Evolutionary conservation across 2,797 vertebrate genomes (phyloP), one percentile per base, ranked within the genome.

Genomic region (Darevskia mixta): DNA sequence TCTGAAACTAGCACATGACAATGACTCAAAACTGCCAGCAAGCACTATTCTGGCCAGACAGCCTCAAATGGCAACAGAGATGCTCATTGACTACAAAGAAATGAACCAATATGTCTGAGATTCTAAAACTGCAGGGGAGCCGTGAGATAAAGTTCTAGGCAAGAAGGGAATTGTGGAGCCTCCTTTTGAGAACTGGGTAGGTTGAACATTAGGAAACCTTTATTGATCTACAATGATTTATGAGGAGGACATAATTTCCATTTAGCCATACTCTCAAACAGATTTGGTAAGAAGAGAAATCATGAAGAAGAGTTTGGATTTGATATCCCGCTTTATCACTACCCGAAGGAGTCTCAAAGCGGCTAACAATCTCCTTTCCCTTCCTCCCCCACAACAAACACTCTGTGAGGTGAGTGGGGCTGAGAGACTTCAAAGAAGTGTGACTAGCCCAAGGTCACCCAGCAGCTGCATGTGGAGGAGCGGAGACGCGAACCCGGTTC

Each of bases 11-110:
- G 55, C 72, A 41, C 8, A 69, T 0, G 0, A 29, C 9, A 78
- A 64, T 8, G 0, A 71, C 27, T 20, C 0, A 0, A 73, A 86
- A 55, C 8, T 0, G 0, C 32, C 55, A 89, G 27, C 43, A 66
- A 9, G 32, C 77, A 84, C 29, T 80, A 78, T 78, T 82, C n/a
- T 80, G 29, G 20, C 66, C 83, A 66, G 83, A 82, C 64, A 79
- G 49, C 61, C 84, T 76, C 49, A 84, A 88, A 18, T 0, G 0
- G n/a, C 66, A 84, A 75, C 23, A 71, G 25, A 86, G 38, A 79
- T 18, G 18, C 6, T 67, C 20, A 83, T 64, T 58, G 23, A 72
- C 29, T 61, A 45, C 29, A 72, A 81, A 76, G 23, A 29, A 64
- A 71, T 72, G 77, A 79, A 79, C 66, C 18, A 38, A 38, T 27